These are phyloP conservation scores for Todiramphus saurophagus DNA, from an alignment of 2,113 vertebrate species.

Conservation along the genomic window DNA sequence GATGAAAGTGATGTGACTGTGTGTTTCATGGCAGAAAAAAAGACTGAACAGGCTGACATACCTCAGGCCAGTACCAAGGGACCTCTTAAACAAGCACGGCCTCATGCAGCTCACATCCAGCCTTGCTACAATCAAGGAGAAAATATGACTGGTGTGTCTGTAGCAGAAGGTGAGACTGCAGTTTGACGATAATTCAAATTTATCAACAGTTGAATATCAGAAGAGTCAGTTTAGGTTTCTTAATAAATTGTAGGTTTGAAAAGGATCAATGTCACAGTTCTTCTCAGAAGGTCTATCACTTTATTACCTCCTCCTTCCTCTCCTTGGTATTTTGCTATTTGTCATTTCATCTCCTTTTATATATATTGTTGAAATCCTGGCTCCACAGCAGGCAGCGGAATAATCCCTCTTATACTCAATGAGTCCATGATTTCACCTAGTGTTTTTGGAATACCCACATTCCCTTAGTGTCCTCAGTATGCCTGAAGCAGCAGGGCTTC, in stretches of 20 bases:
- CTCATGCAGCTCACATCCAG: not conserved
- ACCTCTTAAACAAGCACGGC: not conserved
- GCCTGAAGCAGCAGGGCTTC: not conserved
- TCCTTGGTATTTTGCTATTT: not conserved
- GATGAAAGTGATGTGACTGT: not conserved
- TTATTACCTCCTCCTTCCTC: not conserved
- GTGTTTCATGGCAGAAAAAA: slow-evolving; percentile 31
- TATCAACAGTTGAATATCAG: not conserved
- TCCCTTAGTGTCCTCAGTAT: fast-evolving
- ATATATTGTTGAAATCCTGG: not conserved
- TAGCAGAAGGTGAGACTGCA: slow-evolving; percentile 37
- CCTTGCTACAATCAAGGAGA: not conserved
- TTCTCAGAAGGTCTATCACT: not conserved
- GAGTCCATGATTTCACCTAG: not conserved
- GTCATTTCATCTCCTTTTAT: not conserved
- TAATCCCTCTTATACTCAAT: fast-evolving
- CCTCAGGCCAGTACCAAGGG: not conserved
- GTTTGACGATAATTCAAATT: not conserved
- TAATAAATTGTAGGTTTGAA: not conserved
- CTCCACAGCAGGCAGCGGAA: not conserved
- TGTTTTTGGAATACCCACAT: not conserved
- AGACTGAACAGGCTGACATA: not conserved
- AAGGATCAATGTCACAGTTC: not conserved
- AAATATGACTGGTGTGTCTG: not conserved
- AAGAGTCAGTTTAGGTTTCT: not conserved